These are phyloP conservation scores for Hypolimnas misippus DNA, from an alignment of 2,888 invertebrate species.

Conservation along the genomic window DNA sequence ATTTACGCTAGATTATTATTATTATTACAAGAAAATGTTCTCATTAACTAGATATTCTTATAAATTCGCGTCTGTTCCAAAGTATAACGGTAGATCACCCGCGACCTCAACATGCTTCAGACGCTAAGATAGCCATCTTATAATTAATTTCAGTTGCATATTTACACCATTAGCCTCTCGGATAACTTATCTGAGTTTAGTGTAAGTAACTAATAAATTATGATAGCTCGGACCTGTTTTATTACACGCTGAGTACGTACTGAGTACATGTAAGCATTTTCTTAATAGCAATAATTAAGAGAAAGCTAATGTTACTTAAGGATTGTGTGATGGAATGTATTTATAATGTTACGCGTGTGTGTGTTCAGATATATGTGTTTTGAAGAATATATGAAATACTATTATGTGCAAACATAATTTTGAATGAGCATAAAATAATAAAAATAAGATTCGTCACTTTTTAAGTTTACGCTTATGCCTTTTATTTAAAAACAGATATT, in stretches of 20 bases:
- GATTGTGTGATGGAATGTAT: background rate
- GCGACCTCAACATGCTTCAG: slow-evolving; percentile 5
- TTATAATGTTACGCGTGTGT: background rate
- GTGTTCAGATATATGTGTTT: background rate
- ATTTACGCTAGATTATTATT: too few species aligned
- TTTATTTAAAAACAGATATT: too few species aligned
- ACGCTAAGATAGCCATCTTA: slow-evolving; percentile 33
- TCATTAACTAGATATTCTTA: background rate
- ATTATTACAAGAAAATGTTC: too few species aligned
- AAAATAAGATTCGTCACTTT: too few species aligned
- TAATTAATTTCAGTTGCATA: slow-evolving; percentile 42
- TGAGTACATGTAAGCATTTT: slow-evolving; percentile 18
- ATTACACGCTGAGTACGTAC: slow-evolving; percentile 14
- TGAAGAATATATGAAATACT: too few species aligned
- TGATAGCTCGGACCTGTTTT: slow-evolving; percentile 20
- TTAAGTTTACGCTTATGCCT: too few species aligned
- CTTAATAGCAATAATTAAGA: slow-evolving; percentile 13
- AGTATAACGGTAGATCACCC: slow-evolving; percentile 26
- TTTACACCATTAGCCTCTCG: slow-evolving; percentile 34
- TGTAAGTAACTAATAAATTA: slow-evolving; percentile 31
- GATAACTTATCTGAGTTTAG: slow-evolving; percentile 28
- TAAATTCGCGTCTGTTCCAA: slow-evolving; percentile 2
- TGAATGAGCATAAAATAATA: too few species aligned
- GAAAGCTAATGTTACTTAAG: background rate
- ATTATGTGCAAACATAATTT: too few species aligned